Evolutionary conservation across 2,113 vertebrate genomes (phyloP), one percentile per base, ranked within the genome.

Genomic region (Taurulus bubalis): DNA sequence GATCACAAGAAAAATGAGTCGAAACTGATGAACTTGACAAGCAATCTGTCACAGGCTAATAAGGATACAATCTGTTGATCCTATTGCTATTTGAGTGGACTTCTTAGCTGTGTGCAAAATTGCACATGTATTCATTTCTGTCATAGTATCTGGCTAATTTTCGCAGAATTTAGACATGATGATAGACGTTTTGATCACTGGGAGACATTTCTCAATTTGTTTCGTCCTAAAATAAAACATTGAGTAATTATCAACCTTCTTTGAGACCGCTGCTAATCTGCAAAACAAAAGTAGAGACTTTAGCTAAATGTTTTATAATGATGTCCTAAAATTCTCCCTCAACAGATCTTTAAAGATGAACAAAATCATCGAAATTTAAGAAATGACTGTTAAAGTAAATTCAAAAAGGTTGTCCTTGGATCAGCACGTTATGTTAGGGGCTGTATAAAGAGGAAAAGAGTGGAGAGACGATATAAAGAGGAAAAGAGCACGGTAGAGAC

Each of bases 341-440:
- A 45, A 40, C 38, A 32, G 30, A 72, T n/a, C 18, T 53, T 56
- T 47, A 24, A 53, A n/a, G 8, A 47, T 71, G 6, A 80, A 20
- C 11, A 28, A 68, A 75, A 53, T 32, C 8, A 16, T 71, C 53
- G 6, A 22, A 71, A 80, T 51, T 78, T 75, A 11, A 40, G n/a
- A 47, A 82, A 71, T 59, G 18, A n/a, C 70, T 15, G 8, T 9
- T 16, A 51, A 72, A 62, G 36, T 80, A 53, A 73, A 36, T 42
- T 24, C 45, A 55, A 40, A 34, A 77, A 67, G 42, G 24, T 62
- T 71, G 77, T 79, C 68, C 76, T 80, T 89, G 83, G 51, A 58
- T 67, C 30, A 67, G 72, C 24, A 69, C 1, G 3, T 26, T 22
- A 24, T 59, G 70, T 69, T 62, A 58, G 24, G 73, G 53, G 59